These are phyloP conservation scores for Astropecten irregularis DNA, from an alignment of 53 echinoderm and acorn worm species.

Conservation along the genomic window DNA sequence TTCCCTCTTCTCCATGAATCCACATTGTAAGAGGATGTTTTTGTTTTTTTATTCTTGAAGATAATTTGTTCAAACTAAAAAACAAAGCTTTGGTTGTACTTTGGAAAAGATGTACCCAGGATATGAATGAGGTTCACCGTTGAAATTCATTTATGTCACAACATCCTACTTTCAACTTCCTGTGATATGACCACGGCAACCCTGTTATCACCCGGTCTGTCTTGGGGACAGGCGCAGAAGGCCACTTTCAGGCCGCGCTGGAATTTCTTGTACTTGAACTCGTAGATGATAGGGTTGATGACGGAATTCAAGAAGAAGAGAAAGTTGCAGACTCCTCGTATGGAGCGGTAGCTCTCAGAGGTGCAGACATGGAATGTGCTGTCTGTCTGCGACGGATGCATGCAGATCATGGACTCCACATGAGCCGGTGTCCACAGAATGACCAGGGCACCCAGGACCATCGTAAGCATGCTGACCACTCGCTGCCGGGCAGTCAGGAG, in stretches of 20 bases:
- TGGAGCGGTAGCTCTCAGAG: background rate
- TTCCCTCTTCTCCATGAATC: too few species aligned
- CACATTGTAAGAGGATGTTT: too few species aligned
- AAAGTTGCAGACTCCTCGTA: background rate
- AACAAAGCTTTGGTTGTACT: too few species aligned
- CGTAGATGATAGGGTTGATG: conserved; percentile 43
- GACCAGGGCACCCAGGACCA: conserved; percentile 9
- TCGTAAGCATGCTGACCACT: conserved; percentile 18
- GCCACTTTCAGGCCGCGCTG: background rate
- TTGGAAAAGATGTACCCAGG: too few species aligned
- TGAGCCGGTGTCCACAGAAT: conserved; percentile 14
- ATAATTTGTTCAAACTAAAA: too few species aligned
- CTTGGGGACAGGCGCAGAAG: background rate
- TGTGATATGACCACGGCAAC: background rate
- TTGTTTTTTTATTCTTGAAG: too few species aligned
- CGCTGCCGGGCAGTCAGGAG: conserved; percentile 15
- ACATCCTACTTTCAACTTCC: too few species aligned
- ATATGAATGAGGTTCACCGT: too few species aligned
- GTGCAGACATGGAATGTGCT: background rate
- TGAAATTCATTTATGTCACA: too few species aligned
- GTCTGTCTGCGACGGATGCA: background rate
- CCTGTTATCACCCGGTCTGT: background rate
- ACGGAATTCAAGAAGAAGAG: conserved; percentile 26
- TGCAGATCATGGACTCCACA: background rate
- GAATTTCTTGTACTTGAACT: conserved; percentile 40